Evolutionary conservation across 2,797 vertebrate species (phyloP).

Genomic region (Lepus townsendii): DNA sequence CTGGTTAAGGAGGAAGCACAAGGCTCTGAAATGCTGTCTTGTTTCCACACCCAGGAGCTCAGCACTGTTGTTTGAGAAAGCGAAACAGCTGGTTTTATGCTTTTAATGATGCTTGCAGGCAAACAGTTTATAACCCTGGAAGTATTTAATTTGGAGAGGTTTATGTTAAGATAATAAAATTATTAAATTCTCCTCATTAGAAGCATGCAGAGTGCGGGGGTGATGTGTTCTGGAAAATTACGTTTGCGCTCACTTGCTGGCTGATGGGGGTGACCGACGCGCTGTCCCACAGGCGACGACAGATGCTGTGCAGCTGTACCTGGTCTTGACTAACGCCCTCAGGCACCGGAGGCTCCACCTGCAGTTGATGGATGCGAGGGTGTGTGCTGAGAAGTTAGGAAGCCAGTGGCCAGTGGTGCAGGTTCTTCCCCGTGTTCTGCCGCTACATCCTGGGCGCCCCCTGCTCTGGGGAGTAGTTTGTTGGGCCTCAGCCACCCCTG

Average conservation of each 20-base stretch:
- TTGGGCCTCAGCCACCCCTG: background rate
- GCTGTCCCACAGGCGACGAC: background rate
- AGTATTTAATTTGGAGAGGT: slow-evolving; percentile 78
- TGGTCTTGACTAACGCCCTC: slow-evolving; percentile 62
- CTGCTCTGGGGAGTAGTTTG: background rate
- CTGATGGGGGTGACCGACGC: too few species aligned
- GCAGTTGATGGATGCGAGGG: slow-evolving; percentile 60
- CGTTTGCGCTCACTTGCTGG: too few species aligned
- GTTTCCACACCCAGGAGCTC: background rate
- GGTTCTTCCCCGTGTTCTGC: too few species aligned
- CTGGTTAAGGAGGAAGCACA: background rate
- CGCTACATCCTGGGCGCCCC: too few species aligned
- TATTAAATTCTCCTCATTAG: slow-evolving; percentile 74
- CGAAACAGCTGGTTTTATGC: slow-evolving; percentile 49
- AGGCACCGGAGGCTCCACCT: slow-evolving; percentile 52
- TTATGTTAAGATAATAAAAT: slow-evolving; percentile 80
- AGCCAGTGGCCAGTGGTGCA: background rate
- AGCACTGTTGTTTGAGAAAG: slow-evolving; percentile 3
- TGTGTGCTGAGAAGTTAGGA: slow-evolving; percentile 57
- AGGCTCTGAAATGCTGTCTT: background rate
- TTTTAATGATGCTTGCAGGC: slow-evolving; percentile 60
- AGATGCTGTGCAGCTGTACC: slow-evolving; percentile 41
- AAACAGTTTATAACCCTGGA: slow-evolving; percentile 74
- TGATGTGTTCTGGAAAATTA: background rate
- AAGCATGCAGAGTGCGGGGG: slow-evolving; percentile 4